Evolutionary conservation across 2,113 vertebrate genomes (phyloP), one percentile per base, ranked within the genome.

Genomic region (Blennius ocellaris): DNA sequence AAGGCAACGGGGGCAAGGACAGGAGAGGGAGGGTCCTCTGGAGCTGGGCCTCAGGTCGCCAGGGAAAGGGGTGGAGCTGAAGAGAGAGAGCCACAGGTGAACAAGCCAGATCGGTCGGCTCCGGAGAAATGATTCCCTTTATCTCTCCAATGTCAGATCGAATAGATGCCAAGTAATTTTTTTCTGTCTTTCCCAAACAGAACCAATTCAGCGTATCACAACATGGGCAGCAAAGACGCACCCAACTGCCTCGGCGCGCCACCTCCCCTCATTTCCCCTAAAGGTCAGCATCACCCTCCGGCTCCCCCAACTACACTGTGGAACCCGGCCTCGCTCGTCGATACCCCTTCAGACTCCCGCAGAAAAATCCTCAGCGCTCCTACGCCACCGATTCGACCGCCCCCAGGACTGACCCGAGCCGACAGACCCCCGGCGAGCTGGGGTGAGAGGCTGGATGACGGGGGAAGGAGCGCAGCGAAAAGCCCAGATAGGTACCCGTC

Each of bases 231-330:
- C 85, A 94, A 96, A 37, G 97, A 98, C 39, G 53, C 85, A 0
- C 84, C 93, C 0, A 94, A 95, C 67, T 95, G 95, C 81, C 95
- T 99, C 0, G 96, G 97, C 0, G 96, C 96, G 1, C 97, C 97
- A 0, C 97, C 97, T 0, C 97, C 97, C 0, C 96, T 98, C 68
- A 98, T 99, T 90, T 97, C 97, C 0, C 97, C 97, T 5, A 98
- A 98, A 63, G 93, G 94, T 9, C 94, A 94, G 76, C 95, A 93
- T 60, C 90, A 92, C 17, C 65, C 69, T 15, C 78, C 91, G 5
- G 82, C 93, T 0, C 91, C 95, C 52, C 81, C 94, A 48, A 94
- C 96, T 0, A 95, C 96, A 8, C 95, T 99, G 76, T 99, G 97
- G 97, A 99, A 98, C 87, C 97, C 96, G 0, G 96, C 96, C 38